Conservation (phyloP, 2,888 invertebrate species). For the Agrochola macilenta region DNA sequence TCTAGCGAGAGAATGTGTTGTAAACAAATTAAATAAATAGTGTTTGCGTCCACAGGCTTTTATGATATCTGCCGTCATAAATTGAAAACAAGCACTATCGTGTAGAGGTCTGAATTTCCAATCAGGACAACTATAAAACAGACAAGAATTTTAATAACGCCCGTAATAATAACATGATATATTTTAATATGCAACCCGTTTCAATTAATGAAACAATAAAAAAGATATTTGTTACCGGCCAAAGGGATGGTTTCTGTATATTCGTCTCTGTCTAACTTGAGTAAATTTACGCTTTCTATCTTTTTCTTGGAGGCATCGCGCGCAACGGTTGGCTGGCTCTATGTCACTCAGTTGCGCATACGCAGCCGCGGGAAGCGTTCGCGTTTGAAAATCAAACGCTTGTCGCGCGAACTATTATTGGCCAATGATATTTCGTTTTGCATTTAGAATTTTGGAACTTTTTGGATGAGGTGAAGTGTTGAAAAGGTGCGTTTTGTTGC, state of each 20-base stretch:
- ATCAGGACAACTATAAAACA: conserved; percentile 50
- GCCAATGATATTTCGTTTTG: conserved; percentile 63
- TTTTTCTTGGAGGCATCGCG: conserved; percentile 71
- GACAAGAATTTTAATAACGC: conserved; percentile 71
- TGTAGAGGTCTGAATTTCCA: conserved; percentile 15
- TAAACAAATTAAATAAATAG: neutral
- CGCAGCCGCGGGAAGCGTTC: conserved; percentile 81
- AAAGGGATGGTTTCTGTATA: conserved; percentile 76
- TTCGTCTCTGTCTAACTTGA: conserved; percentile 69
- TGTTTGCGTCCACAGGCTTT: neutral
- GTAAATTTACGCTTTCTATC: conserved; percentile 67
- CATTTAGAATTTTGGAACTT: conserved; percentile 65
- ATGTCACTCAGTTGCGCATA: conserved; percentile 85
- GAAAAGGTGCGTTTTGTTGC: conserved; percentile 58
- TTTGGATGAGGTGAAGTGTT: conserved; percentile 69
- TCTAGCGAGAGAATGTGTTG: neutral
- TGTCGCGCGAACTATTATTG: conserved; percentile 77
- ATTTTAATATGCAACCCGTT: conserved; percentile 74
- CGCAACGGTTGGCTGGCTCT: conserved; percentile 78
- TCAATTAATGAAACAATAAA: conserved; percentile 76
- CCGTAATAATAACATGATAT: conserved; percentile 73
- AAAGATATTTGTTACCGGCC: conserved; percentile 62
- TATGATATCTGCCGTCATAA: conserved; percentile 5
- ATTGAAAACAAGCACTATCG: conserved; percentile 16
- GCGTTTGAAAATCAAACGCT: conserved; percentile 78